Base-by-base conservation (phyloP, 1,140 invertebrate species). In the Drosophila triauraria region DNA sequence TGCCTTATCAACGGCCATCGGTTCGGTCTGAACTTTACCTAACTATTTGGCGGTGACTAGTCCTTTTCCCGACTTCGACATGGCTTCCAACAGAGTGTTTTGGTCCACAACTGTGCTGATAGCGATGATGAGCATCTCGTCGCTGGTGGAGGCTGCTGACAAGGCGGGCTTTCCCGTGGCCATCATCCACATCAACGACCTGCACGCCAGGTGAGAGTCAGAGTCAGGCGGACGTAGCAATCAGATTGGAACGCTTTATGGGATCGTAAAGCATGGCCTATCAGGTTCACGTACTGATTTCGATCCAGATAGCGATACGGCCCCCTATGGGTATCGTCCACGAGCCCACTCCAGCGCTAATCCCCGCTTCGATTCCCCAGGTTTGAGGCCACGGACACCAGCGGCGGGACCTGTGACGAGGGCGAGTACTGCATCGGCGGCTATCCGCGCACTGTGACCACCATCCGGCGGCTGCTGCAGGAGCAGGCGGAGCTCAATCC, bases 111-210 rank as follows among this genome's bases (percentile, higher is more conserved):
- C 6, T 15, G 5, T 76, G n/a, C 12, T 75, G 32, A n/a, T 61
- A 9, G 32, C 32, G 13, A 7, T 58, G 38, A 9, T 62, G 5
- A 5, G 32, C 9, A 5, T 23, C 15, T 12, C 30, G n/a, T 6
- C 20, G 38, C 50, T 32, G 6, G 13, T 47, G 43, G 46, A 17
- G 20, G 78, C 65, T 15, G 77, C 54, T 3, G 76, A 93, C 10
- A 91, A 93, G 27, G 79, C 93, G 30, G 81, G 94, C 5, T 95
- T 95, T 80, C 94, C 96, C 43, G 81, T 97, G n/a, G 95, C 96
- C 25, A 94, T 97, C 12, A 93, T 97, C 59, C 97, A 97, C 86
- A 95, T 96, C 40, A 97, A 97, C 91, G 97, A 97, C 92, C 96
- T 97, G 76, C 96, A 97, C 90, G 96, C 96, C 5, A 95, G 96